Conservation (phyloP, 2,888 invertebrate species). For the Acrocera orbiculus region DNA sequence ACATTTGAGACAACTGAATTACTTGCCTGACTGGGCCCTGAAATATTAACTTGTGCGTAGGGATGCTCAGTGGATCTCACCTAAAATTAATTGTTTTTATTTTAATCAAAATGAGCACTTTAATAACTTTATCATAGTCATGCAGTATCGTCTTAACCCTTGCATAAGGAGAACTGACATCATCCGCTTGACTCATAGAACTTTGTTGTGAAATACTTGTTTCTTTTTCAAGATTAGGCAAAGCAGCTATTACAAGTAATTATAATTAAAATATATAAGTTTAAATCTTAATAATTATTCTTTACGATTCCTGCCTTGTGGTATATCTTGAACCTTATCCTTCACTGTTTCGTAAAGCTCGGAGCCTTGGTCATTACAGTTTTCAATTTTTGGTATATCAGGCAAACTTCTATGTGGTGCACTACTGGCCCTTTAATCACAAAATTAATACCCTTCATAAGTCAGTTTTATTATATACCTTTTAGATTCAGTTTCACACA, state of each 20-base stretch:
- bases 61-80: conserved; percentile 29
- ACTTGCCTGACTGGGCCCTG: conserved; percentile 16
- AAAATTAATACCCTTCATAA: conserved; percentile 5
- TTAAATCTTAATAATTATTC: neutral
- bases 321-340: conserved; percentile 33
- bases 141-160: conserved; percentile 46
- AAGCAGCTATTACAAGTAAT: conserved; percentile 14
- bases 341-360: conserved; percentile 75
- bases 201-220: conserved; percentile 42
- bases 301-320: conserved; percentile 26
- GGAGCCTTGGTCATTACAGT: conserved; percentile 58
- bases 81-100: conserved; percentile 9
- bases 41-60: conserved; percentile 29
- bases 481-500: conserved; percentile 10
- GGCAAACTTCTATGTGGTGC: conserved; percentile 60
- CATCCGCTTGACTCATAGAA: conserved; percentile 38
- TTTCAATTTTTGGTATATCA: conserved; percentile 60
- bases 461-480: neutral
- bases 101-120: neutral
- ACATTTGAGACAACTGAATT: conserved; percentile 1
- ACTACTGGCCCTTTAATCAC: conserved; percentile 24
- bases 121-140: conserved; percentile 39
- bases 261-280: conserved; percentile 4
- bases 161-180: conserved; percentile 44
- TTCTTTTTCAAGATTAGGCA: conserved; percentile 28